These are phyloP conservation scores for Mormyrops attenuatus DNA, from an alignment of 2,797 vertebrate genomes.

Conservation along the genomic window DNA sequence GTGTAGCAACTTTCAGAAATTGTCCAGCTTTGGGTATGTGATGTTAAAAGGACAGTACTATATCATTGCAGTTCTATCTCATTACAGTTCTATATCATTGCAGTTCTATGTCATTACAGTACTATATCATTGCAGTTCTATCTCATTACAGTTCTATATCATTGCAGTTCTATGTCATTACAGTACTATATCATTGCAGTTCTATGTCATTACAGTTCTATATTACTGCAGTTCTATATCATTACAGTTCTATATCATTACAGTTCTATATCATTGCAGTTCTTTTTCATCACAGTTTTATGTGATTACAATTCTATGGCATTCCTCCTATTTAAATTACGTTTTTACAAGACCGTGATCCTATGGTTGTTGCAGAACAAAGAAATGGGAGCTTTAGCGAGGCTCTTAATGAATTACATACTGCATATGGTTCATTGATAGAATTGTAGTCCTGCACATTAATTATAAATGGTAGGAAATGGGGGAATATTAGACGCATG, in stretches of 20 bases:
- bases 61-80: background rate
- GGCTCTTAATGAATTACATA: slow-evolving; percentile 72
- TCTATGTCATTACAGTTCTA: background rate
- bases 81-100: too few species aligned
- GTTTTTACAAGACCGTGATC: background rate
- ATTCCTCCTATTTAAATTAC: background rate
- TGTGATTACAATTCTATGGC: background rate
- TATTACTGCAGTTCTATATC: background rate
- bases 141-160: background rate
- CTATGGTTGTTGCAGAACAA: background rate
- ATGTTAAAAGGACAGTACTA: background rate
- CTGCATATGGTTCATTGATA: slow-evolving; percentile 63
- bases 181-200: background rate
- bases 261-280: background rate
- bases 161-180: background rate
- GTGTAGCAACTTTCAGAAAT: background rate
- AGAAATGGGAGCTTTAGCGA: slow-evolving; percentile 50
- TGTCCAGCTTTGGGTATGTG: background rate
- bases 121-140: too few species aligned
- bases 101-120: too few species aligned
- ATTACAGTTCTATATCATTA: background rate
- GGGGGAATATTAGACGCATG: slow-evolving; percentile 56
- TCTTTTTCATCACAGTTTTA: background rate
- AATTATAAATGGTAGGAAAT: slow-evolving; percentile 63
- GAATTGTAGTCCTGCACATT: slow-evolving; percentile 64